Evolutionary conservation across 2,888 invertebrate species (phyloP), one percentile per base, ranked within the genome.

Genomic region (Clepsis dumicolana): DNA sequence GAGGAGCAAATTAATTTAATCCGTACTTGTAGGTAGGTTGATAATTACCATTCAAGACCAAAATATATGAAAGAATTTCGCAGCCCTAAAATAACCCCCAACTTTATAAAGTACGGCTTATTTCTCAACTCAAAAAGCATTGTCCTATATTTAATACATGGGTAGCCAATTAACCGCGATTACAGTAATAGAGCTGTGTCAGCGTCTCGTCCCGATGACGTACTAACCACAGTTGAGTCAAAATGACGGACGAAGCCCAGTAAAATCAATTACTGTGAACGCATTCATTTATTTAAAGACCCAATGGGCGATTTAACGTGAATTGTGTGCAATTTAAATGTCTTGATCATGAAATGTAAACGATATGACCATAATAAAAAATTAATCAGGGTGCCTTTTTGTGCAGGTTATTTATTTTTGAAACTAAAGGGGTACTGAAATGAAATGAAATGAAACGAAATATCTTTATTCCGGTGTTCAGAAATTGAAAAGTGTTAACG

Each of bases 241-340:
- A 63, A 63, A 41, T 41, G 56, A 52, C 57, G 57, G 56, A 38
- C 29, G 32, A 25, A 48, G 48, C 50, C 44, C 21, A 38, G 48
- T 12, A 8, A 29, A 63, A 38, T 63, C 67, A 63, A 67, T 67
- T 63, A 52, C 63, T 2, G 18, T 41, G 38, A 24, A 63, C 27
- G 35, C 25, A 56, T 38, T 38, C 44, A 56, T 66, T 67, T 63
- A 67, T 56, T 67, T 67, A 52, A 67, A 52, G 63, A 41, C 38
- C 57, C 63, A 57, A 41, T 41, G 67, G 38, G n/a, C 50, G 21
- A 38, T 67, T 56, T 54, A 24, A 21, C 12, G 44, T 7, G 21
- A 29, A 38, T 14, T 24, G 16, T 32, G 41, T 52, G 44, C 48
- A 66, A 54, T 54, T 44, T 61, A 32, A 53, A 44, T 25, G 29